These are phyloP conservation scores for Engystomops pustulosus DNA, from an alignment of 2,113 vertebrate species.

Conservation along the genomic window DNA sequence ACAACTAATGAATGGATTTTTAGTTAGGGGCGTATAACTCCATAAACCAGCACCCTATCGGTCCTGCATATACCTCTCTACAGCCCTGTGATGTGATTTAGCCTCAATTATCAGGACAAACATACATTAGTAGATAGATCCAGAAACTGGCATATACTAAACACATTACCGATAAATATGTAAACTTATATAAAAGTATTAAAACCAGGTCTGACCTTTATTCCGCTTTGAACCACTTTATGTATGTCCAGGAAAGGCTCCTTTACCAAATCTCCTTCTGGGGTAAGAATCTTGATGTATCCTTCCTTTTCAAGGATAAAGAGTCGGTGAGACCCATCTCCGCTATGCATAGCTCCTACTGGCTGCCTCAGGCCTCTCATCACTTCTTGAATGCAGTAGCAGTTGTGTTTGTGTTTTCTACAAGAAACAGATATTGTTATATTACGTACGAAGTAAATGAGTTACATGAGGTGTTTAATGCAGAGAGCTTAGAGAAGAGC, in stretches of 20 bases:
- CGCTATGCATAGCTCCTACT: constrained; percentile 85
- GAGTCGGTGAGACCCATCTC: constrained; percentile 93
- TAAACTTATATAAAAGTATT: background rate
- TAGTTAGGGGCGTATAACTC: too few relatives aligned
- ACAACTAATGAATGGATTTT: too few relatives aligned
- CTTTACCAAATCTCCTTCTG: constrained; percentile 88
- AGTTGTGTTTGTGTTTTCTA: constrained; percentile 98
- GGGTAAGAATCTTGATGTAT: constrained; percentile 90
- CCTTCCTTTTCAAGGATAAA: constrained; percentile 97
- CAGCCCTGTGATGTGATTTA: background rate
- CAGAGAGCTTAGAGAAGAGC: too few relatives aligned
- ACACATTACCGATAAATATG: background rate
- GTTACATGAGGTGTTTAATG: too few relatives aligned
- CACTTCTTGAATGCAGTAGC: constrained; percentile 95
- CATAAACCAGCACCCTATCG: background rate
- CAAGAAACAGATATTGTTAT: background rate
- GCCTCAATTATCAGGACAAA: background rate
- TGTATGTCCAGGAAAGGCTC: constrained; percentile 98
- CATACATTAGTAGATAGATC: background rate
- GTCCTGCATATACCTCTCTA: background rate
- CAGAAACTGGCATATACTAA: background rate
- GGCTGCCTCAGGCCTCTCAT: constrained; percentile 91
- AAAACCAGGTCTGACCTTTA: constrained; percentile 86
- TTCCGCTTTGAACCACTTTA: constrained; percentile 96
- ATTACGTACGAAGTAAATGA: too few relatives aligned